Evolutionary conservation across 2,888 invertebrate genomes (phyloP).

Genomic region (Dynastes hyllus): DNA sequence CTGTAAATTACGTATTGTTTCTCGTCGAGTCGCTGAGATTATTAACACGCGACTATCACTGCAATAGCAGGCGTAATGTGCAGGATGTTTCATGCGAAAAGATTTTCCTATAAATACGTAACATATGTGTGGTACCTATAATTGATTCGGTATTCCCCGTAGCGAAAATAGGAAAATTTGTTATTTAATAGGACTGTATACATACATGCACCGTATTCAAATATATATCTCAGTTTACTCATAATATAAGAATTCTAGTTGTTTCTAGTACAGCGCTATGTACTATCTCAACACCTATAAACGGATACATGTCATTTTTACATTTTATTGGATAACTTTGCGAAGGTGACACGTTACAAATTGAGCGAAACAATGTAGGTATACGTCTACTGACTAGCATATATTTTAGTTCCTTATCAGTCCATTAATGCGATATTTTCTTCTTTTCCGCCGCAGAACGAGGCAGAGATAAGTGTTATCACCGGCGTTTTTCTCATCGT

Average conservation of each 20-base stretch:
- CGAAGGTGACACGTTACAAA: conserved; percentile 35
- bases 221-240: neutral
- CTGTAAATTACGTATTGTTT: conserved; percentile 43
- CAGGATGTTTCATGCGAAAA: too few species aligned
- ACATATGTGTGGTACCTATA: too few species aligned
- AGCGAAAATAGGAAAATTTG: too few species aligned
- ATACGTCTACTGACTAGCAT: conserved; percentile 16
- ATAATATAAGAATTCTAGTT: conserved; percentile 1
- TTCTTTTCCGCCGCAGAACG: conserved; percentile 46
- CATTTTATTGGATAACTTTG: conserved; percentile 30
- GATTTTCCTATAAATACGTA: too few species aligned
- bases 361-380: conserved; percentile 8
- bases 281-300: neutral
- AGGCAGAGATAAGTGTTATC: conserved; percentile 46
- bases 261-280: neutral
- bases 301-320: neutral
- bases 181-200: too few species aligned
- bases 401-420: conserved; percentile 35
- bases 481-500: conserved; percentile 49
- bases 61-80: neutral
- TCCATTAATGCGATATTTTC: conserved; percentile 38
- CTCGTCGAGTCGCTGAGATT: conserved; percentile 16
- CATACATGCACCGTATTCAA: neutral
- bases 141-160: too few species aligned
- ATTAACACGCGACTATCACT: conserved; percentile 19